Conservation (phyloP, 2,888 invertebrate genomes). For the Pheosia tremula region DNA sequence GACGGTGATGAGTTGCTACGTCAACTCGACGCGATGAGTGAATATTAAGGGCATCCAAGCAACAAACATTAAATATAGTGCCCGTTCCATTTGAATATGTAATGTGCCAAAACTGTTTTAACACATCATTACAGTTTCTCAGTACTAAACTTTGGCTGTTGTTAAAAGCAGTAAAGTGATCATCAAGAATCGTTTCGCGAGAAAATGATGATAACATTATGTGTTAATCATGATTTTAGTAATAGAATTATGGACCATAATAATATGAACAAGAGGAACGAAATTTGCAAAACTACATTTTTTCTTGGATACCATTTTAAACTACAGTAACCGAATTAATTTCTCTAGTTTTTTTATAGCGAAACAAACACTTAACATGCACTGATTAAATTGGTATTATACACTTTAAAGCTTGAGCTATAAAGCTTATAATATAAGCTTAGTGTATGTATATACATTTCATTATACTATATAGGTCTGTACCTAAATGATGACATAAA, state of each 20-base stretch:
- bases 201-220: not conserved
- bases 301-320: too few relatives aligned
- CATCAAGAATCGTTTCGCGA: not conserved
- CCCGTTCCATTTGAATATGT: not conserved
- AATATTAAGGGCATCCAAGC: conserved; percentile 18
- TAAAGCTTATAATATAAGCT: too few relatives aligned
- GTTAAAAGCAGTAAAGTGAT: not conserved
- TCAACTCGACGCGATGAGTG: conserved; percentile 28
- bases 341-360: too few relatives aligned
- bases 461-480: too few relatives aligned
- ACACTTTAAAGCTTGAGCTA: too few relatives aligned
- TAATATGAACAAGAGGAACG: too few relatives aligned
- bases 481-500: not conserved
- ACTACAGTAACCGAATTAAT: too few relatives aligned
- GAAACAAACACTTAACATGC: too few relatives aligned
- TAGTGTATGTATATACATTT: too few relatives aligned
- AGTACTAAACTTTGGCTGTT: not conserved
- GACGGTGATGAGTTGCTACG: conserved; percentile 42
- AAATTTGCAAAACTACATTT: too few relatives aligned
- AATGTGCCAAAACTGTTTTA: not conserved
- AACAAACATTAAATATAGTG: conserved; percentile 2
- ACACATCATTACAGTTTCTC: not conserved
- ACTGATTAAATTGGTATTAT: too few relatives aligned
- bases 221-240: not conserved
- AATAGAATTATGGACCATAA: too few relatives aligned